phyloP scores from a whole-genome alignment of 2,888 invertebrate genomes.

The Drosophila siamana region DNA sequence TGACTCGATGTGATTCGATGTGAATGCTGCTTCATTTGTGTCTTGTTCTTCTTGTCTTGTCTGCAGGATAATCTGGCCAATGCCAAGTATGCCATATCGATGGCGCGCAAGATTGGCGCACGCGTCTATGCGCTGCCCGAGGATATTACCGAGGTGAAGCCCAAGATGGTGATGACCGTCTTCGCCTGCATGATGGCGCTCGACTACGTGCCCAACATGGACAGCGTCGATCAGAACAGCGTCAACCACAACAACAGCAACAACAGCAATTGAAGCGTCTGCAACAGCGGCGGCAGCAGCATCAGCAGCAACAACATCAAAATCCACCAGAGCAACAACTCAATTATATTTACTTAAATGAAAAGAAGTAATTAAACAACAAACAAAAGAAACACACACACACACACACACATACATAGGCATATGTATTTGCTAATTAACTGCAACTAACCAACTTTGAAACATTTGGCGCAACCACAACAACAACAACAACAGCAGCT shows the following conservation, averaged over 20 bases:
- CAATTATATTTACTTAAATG: constrained; percentile 43
- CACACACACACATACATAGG: constrained; percentile 11
- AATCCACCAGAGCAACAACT: constrained; percentile 36
- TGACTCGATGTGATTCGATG: too few species aligned
- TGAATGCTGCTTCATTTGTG: too few species aligned
- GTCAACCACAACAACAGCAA: constrained; percentile 72
- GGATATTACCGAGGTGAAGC: constrained; percentile 99
- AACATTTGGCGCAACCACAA: constrained; percentile 35
- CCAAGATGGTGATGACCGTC: constrained; percentile 99
- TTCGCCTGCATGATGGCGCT: constrained; percentile 99
- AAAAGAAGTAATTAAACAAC: constrained; percentile 43
- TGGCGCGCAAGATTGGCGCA: constrained; percentile 98
- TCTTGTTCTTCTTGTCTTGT: constrained; percentile 37
- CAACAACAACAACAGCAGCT: constrained; percentile 10
- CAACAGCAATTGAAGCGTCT: constrained; percentile 49
- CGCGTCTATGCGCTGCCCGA: constrained; percentile 99
- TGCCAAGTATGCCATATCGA: constrained; percentile 99
- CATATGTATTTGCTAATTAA: constrained; percentile 55
- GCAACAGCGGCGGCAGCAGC: constrained; percentile 8
- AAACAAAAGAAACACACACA: not conserved
- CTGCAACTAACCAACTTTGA: constrained; percentile 30
- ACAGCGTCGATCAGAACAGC: constrained; percentile 85
- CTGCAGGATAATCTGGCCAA: constrained; percentile 95
- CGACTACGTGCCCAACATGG: constrained; percentile 97
- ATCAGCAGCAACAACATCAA: constrained; percentile 21